Conservation (phyloP, 1,140 invertebrate species). For the Drosophila paulistorum region DNA sequence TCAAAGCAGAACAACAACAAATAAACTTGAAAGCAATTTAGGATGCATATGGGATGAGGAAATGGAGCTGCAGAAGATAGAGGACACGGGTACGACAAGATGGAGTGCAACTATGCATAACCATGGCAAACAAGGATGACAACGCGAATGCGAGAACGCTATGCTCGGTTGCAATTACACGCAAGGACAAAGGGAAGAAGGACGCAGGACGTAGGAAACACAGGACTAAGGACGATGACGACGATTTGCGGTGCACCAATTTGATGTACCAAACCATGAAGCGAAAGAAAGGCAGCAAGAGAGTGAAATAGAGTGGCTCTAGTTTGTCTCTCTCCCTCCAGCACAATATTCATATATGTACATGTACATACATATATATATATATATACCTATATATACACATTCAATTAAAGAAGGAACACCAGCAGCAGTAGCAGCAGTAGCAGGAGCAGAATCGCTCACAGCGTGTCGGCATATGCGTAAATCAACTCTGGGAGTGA, state of each 20-base stretch:
- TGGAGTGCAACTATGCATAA: constrained; percentile 14
- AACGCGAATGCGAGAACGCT: constrained; percentile 1
- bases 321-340: background rate
- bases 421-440: constrained; percentile 33
- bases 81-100: background rate
- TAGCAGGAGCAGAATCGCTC: constrained; percentile 21
- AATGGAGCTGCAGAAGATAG: constrained; percentile 24
- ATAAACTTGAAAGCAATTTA: constrained; percentile 78
- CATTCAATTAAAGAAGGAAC: constrained; percentile 69
- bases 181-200: background rate
- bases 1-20: constrained; percentile 64
- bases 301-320: background rate
- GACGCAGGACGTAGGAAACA: background rate
- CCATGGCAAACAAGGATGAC: constrained; percentile 10
- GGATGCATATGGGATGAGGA: constrained; percentile 51
- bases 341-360: constrained; percentile 28
- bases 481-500: constrained; percentile 55
- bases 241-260: constrained; percentile 10
- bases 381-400: constrained; percentile 59
- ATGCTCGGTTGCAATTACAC: constrained; percentile 8
- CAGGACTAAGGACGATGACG: background rate
- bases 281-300: background rate
- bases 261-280: background rate
- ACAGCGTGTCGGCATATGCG: constrained; percentile 35
- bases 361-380: constrained; percentile 47